Percentiles rank a stretch among this genome's conserved stretches.
These are phyloP conservation scores for Sebastes taczanowskii DNA, from an alignment of 2,797 vertebrate genomes.

Conservation along the genomic window DNA sequence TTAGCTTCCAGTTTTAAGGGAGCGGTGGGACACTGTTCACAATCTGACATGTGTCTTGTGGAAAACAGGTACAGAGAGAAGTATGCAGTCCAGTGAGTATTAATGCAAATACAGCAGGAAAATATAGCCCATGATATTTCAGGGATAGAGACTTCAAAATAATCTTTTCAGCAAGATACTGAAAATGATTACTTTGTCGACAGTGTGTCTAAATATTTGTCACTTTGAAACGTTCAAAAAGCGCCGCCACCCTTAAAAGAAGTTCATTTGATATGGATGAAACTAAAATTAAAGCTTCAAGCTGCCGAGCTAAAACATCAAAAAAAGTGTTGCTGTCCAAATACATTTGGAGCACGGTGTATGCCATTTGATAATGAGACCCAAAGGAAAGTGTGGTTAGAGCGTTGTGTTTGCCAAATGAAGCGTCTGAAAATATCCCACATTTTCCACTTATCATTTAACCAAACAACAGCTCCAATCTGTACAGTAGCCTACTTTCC, in stretches of 20 bases:
- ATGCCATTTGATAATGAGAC: constrained; percentile 59
- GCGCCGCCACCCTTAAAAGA: neutral
- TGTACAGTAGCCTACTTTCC: constrained; percentile 55
- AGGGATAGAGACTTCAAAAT: constrained; percentile 21
- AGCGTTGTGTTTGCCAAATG: constrained; percentile 45
- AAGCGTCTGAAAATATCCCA: constrained; percentile 60
- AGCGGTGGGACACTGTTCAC: neutral
- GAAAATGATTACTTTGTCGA: constrained; percentile 17
- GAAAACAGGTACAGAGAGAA: neutral
- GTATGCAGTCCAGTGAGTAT: neutral
- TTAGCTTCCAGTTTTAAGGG: constrained; percentile 11
- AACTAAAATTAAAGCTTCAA: constrained; percentile 35
- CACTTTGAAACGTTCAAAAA: constrained; percentile 33
- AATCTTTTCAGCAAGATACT: neutral
- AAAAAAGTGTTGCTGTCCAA: constrained; percentile 48
- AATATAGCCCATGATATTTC: constrained; percentile 13
- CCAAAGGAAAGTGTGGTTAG: constrained; percentile 61
- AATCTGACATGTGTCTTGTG: constrained; percentile 13
- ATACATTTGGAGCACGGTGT: constrained; percentile 41
- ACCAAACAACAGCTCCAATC: constrained; percentile 42
- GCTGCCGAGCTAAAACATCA: constrained; percentile 10
- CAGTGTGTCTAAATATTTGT: constrained; percentile 14
- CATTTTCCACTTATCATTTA: constrained; percentile 36
- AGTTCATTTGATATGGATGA: constrained; percentile 38
- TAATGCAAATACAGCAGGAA: neutral